Evolutionary conservation across 53 echinoderm and acorn worm genomes (phyloP).

Genomic region (Astropecten irregularis): DNA sequence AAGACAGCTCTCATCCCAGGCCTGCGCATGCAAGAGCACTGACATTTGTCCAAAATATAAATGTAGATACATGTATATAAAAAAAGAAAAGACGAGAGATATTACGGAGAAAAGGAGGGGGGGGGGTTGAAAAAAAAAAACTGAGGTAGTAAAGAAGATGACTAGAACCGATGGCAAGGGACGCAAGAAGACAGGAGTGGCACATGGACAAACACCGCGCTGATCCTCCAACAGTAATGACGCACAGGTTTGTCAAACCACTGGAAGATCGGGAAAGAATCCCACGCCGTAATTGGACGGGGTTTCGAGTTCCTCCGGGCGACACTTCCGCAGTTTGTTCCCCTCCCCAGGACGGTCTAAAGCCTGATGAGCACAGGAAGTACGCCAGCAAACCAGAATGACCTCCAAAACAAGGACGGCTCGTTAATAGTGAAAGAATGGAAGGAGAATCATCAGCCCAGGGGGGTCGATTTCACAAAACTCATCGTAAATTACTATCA

Average conservation of each 20-base stretch:
- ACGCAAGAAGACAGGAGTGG: background rate
- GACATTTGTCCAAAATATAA: background rate
- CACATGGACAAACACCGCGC: slow-evolving; percentile 16
- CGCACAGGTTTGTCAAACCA: slow-evolving; percentile 21
- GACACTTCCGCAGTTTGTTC: no score
- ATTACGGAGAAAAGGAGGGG: no score
- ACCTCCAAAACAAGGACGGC: no score
- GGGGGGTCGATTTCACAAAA: no score
- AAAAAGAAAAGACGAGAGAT: background rate
- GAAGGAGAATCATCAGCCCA: no score
- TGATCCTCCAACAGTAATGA: slow-evolving; percentile 39
- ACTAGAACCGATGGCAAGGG: background rate
- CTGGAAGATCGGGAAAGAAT: slow-evolving; percentile 24
- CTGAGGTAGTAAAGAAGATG: background rate
- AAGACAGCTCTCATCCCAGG: slow-evolving; percentile 23
- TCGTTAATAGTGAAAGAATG: no score
- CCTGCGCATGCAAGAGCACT: no score
- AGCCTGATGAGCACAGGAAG: no score
- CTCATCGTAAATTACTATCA: no score
- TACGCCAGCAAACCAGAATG: no score
- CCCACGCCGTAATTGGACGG: slow-evolving; percentile 27
- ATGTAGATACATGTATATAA: slow-evolving; percentile 5
- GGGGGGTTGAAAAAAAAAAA: background rate
- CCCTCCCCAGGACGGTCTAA: no score
- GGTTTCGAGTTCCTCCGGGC: slow-evolving; percentile 23